Evolutionary conservation across 2,797 vertebrate species (phyloP).

Genomic region (Sebastes ruberrimus): DNA sequence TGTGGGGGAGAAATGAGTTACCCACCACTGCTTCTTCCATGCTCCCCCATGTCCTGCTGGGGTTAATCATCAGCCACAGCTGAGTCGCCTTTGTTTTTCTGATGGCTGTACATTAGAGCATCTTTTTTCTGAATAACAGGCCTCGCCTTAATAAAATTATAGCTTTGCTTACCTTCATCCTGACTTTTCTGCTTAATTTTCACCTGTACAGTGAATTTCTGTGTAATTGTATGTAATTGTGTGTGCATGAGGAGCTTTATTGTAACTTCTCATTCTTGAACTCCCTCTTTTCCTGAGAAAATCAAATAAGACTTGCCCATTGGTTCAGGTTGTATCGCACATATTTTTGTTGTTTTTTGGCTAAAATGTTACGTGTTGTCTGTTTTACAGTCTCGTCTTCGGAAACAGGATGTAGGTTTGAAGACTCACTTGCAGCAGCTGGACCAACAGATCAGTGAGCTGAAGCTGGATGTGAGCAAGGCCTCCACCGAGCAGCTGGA

Average conservation of each 20-base stretch:
- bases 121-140: constrained; percentile 55
- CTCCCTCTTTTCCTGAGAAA: not conserved
- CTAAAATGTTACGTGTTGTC: constrained; percentile 4
- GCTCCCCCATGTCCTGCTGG: constrained; percentile 79
- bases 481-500: constrained; percentile 88
- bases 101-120: constrained; percentile 68
- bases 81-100: constrained; percentile 75
- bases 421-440: constrained; percentile 93
- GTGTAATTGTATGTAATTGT: not conserved
- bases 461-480: constrained; percentile 89
- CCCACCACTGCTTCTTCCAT: constrained; percentile 75
- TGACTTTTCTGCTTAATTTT: not conserved
- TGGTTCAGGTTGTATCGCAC: not conserved
- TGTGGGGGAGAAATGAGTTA: constrained; percentile 84
- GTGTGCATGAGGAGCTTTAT: not conserved
- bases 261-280: not conserved
- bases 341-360: not conserved
- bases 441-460: constrained; percentile 91
- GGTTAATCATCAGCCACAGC: constrained; percentile 86
- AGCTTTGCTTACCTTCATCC: not conserved
- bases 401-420: constrained; percentile 90
- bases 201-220: not conserved
- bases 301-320: not conserved
- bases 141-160: constrained; percentile 10
- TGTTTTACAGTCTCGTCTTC: constrained; percentile 85